Conservation (phyloP, 2,797 vertebrate species). For the Lindbergichthys nudifrons region DNA sequence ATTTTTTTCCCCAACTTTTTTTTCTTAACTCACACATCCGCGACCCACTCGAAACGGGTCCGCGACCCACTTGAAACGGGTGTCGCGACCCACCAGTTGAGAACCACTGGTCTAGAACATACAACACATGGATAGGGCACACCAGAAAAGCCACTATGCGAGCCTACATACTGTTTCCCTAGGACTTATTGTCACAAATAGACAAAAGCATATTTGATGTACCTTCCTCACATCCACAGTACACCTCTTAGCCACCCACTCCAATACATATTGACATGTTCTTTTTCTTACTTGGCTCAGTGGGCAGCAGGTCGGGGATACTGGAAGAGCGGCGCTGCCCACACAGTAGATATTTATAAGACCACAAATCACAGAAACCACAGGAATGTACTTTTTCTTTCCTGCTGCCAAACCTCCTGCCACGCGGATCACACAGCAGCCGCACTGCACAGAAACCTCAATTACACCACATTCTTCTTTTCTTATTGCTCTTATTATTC, state of each 20-base stretch:
- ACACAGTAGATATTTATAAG: constrained; percentile 84
- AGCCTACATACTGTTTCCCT: background rate
- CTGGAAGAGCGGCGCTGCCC: constrained; percentile 77
- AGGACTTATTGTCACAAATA: constrained; percentile 17
- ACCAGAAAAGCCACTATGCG: background rate
- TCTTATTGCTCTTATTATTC: background rate
- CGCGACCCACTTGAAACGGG: too few relatives aligned
- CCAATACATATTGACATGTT: constrained; percentile 69
- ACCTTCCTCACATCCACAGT: constrained; percentile 26
- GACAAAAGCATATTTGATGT: constrained; percentile 13
- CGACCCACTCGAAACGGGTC: too few relatives aligned
- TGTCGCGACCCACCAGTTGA: too few relatives aligned
- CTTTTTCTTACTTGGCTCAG: constrained; percentile 67
- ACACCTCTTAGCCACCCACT: constrained; percentile 61
- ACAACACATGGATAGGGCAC: background rate
- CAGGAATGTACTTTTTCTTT: constrained; percentile 72
- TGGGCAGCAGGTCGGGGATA: constrained; percentile 75
- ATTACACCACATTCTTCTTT: constrained; percentile 22
- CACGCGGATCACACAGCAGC: constrained; percentile 55
- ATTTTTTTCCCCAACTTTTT: too few relatives aligned
- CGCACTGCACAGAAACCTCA: constrained; percentile 24
- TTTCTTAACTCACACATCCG: too few relatives aligned
- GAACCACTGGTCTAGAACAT: background rate
- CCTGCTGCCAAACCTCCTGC: constrained; percentile 59
- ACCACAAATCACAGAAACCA: constrained; percentile 76